Evolutionary conservation across 2,113 vertebrate species (phyloP).

Genomic region (Hippocampus barbouri): DNA sequence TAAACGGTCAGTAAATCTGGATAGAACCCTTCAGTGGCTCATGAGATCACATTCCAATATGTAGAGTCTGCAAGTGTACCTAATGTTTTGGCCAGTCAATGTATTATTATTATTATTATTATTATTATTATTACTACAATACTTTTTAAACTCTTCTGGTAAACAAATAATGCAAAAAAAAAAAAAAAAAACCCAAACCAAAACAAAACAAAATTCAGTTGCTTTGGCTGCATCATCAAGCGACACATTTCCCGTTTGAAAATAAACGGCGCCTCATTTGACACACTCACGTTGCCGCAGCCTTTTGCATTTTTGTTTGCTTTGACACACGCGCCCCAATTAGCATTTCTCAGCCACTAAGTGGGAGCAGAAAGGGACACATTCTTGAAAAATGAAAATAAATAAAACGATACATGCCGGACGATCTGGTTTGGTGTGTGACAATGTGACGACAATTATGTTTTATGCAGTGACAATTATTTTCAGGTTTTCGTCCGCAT

Average conservation of each 20-base stretch:
- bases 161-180: neutral
- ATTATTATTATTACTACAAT: too few relatives aligned
- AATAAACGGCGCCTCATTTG: constrained; percentile 50
- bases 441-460: neutral
- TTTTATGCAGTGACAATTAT: neutral
- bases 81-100: neutral
- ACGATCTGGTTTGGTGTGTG: neutral
- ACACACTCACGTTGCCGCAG: constrained; percentile 50
- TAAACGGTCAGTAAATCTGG: too few relatives aligned
- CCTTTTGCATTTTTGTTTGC: constrained; percentile 66
- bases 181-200: too few relatives aligned
- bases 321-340: constrained; percentile 68
- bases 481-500: neutral
- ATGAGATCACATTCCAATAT: too few relatives aligned
- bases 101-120: too few relatives aligned
- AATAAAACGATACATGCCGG: neutral
- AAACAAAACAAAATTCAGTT: neutral
- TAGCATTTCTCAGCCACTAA: constrained; percentile 74
- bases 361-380: constrained; percentile 57
- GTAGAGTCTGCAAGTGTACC: neutral
- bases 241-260: constrained; percentile 64
- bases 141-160: neutral
- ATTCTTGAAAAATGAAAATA: constrained; percentile 47
- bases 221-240: constrained; percentile 37
- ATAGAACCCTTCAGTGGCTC: too few relatives aligned